Base-by-base conservation (phyloP, 92 coral and sea anemone species). In the Actinernus sp. region DNA sequence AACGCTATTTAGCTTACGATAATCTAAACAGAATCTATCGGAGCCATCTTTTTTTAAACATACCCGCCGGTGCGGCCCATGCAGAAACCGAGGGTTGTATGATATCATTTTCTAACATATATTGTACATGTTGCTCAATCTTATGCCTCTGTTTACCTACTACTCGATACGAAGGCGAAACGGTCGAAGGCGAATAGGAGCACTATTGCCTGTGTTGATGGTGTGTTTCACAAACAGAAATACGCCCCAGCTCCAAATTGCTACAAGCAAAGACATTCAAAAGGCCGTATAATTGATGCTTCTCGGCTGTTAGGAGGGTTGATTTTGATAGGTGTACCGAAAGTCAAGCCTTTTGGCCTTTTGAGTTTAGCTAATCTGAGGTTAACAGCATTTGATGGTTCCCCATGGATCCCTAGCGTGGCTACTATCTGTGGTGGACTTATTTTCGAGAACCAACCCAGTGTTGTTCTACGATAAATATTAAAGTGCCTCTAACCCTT, bases 11-110 rank as follows among this genome's bases (percentile, higher is more conserved):
- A 65, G 11, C 4, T 10, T 5, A 0, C 64, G 14, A 3, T 31
- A 66, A 26, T 66, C 63, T 5, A 79, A 48, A 27, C 84, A 68
- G 52, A 78, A 78, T 7, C 79, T 36, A 1, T 31, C 40, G 27
- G 34, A 33, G 10, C 86, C 73, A 38, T 60, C 63, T 38, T 69
- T 79, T 29, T 78, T 68, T 22, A 39, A 71, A 71, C 31, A 61
- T 19, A 26, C 60, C 79, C 5, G 61, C 55, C 1, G 67, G 86
- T 5, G 65, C 58, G 17, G 86, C 69, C 79, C 73, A 79, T 20
- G 86, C 70, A n/a, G n/a, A n/a, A n/a, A n/a, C n/a, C n/a, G n/a
- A n/a, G n/a, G n/a, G n/a, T 61, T 62, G 59, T 31, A 79, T 79
- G 13, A 79, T 66, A 11, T 73, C 86, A 16, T 46, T 56, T 3